Evolutionary conservation across 2,797 vertebrate species (phyloP).

Genomic region (Schizopygopsis pylzovi): DNA sequence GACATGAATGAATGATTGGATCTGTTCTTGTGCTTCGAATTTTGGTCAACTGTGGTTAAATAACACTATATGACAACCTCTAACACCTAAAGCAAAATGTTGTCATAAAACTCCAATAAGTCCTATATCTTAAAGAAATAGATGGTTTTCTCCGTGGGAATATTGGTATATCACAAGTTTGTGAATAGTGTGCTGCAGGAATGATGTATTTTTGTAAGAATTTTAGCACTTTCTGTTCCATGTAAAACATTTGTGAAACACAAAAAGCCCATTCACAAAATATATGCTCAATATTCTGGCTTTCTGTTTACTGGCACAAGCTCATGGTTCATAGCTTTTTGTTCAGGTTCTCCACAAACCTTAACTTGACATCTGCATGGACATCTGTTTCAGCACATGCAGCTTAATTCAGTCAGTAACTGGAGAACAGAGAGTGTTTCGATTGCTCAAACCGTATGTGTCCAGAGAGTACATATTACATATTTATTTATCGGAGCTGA

Average conservation of each 20-base stretch:
- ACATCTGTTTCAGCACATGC: conserved; percentile 8
- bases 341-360: neutral
- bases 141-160: neutral
- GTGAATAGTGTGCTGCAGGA: neutral
- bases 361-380: neutral
- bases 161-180: neutral
- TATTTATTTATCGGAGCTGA: neutral
- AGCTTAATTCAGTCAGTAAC: neutral
- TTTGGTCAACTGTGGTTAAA: neutral
- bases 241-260: neutral
- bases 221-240: neutral
- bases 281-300: neutral
- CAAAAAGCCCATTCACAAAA: neutral
- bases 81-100: neutral
- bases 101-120: neutral
- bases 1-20: neutral
- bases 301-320: neutral
- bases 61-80: neutral
- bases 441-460: neutral
- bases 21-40: neutral
- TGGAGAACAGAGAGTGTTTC: neutral
- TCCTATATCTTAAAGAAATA: neutral
- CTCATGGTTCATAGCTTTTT: neutral
- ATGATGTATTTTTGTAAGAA: neutral
- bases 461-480: neutral